Base-by-base conservation (phyloP, 2,797 vertebrate genomes). In the Eidolon dupreanum region DNA sequence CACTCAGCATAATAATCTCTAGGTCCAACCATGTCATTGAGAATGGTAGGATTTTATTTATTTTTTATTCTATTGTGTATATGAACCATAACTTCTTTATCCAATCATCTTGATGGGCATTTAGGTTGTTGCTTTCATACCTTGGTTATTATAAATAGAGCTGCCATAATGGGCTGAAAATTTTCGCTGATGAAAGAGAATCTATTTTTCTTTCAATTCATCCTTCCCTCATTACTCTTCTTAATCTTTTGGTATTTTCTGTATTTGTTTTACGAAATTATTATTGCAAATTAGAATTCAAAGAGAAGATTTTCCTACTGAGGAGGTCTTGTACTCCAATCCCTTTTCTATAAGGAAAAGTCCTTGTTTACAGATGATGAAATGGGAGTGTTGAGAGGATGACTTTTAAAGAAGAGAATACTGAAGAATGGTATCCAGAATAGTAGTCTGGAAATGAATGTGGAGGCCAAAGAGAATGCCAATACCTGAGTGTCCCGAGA, bases 201-300 rank as follows among this genome's bases (percentile, higher is more conserved):
- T 0, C 7, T 66, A 17, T 61, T 92, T 94, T 91, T 22, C 49
- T 92, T 94, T 88, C 70, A 68, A 26, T 41, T 91, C 36, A 66
- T 82, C 33, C n/a, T 85, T 19, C 2, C 55, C 20, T 83, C 33
- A 65, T 59, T 36, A 46, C 16, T 17, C 43, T 85, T 55, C 46
- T 46, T 46, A 57, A 66, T 1, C 22, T 73, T 41, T 88, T 91
- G 75, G 16, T 88, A 79, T 79, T 94, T 96, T 96, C n/a, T 95
- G 16, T 84, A 43, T 88, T 89, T 77, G 59, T 65, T 70, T 93
- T 71, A 16, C 15, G 19, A 53, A 31, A 74, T 88, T 70, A 73
- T 94, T 77, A 82, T 65, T 94, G 33, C 41, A 89, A 59, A 59
- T 59, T 71, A 90, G 65, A 75, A 66, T 43, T 81, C 36, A 78